These are phyloP conservation scores for Aleiodes testaceus DNA, from an alignment of 2,888 invertebrate species.

Conservation along the genomic window DNA sequence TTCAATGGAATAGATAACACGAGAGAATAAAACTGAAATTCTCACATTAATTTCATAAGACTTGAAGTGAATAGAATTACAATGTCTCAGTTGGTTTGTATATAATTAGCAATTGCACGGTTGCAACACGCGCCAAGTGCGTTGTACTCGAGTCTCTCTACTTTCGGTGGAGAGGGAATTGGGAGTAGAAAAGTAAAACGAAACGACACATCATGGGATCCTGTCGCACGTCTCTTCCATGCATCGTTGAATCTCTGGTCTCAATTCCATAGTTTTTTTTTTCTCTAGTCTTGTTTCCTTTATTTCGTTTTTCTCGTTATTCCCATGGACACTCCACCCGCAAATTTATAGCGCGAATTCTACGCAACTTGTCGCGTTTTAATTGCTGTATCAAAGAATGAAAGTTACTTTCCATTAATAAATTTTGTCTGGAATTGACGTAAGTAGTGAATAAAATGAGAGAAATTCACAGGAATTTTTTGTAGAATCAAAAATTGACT, in stretches of 20 bases:
- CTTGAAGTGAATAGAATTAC: constrained; percentile 9
- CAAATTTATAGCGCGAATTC: not conserved
- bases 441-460: no score
- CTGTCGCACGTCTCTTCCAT: constrained; percentile 59
- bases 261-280: constrained; percentile 31
- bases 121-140: constrained; percentile 57
- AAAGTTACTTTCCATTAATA: constrained; percentile 21
- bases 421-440: not conserved
- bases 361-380: constrained; percentile 7
- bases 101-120: constrained; percentile 65
- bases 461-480: no score
- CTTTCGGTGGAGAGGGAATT: not conserved
- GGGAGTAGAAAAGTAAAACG: constrained; percentile 32
- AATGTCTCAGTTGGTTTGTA: constrained; percentile 42
- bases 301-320: not conserved
- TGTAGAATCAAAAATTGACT: no score
- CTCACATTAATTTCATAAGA: constrained; percentile 29
- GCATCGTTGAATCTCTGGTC: constrained; percentile 51
- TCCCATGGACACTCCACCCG: constrained; percentile 5
- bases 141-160: constrained; percentile 4
- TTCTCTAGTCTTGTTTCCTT: constrained; percentile 7
- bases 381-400: constrained; percentile 9
- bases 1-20: not conserved
- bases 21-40: constrained; percentile 1
- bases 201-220: constrained; percentile 65